phyloP scores from a whole-genome alignment of 2,888 invertebrate species.

The Heliconius erato region DNA sequence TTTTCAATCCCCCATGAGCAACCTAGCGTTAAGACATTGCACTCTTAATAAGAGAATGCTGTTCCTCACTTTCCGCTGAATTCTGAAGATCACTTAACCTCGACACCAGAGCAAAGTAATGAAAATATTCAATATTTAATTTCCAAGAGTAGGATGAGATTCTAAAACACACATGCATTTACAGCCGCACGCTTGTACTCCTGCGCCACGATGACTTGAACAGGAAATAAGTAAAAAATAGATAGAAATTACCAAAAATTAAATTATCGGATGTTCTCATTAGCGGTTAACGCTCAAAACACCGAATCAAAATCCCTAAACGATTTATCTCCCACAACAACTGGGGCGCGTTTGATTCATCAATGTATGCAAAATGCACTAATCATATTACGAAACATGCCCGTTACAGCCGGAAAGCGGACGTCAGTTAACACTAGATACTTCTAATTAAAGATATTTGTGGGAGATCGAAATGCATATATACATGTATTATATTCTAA shows the following conservation, averaged over 20 bases:
- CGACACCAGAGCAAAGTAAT: no score
- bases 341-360: constrained; percentile 35
- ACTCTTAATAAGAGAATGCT: no score
- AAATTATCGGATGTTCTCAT: constrained; percentile 18
- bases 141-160: no score
- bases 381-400: constrained; percentile 39
- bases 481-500: neutral
- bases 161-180: no score
- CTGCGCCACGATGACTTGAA: no score
- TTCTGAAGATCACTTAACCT: no score
- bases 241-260: neutral
- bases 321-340: constrained; percentile 30
- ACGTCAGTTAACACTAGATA: constrained; percentile 38
- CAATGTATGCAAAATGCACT: constrained; percentile 41
- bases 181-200: no score
- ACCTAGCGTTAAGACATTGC: no score
- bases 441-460: constrained; percentile 40
- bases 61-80: no score
- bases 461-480: neutral
- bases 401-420: constrained; percentile 43
- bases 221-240: neutral
- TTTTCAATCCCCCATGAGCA: no score
- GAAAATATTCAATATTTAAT: no score
- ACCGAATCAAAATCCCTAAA: neutral
- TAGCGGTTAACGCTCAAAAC: neutral